Evolutionary conservation across 2,888 invertebrate species (phyloP).

Genomic region (Parochlus steinenii): DNA sequence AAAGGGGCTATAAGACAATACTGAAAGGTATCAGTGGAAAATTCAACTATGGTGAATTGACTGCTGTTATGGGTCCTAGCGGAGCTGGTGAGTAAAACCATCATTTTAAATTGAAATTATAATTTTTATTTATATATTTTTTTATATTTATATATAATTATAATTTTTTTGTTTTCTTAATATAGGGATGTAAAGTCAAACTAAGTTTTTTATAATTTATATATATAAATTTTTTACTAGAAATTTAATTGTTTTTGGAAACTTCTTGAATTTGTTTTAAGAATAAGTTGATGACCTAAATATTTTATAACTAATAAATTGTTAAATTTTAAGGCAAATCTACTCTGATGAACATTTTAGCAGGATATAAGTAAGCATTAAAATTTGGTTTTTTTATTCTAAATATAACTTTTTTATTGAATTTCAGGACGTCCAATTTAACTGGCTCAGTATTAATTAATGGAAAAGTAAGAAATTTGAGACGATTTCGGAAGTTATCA

Average conservation of each 20-base stretch:
- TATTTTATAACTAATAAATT: not conserved
- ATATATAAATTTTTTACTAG: not conserved
- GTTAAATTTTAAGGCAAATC: slow-evolving; percentile 48
- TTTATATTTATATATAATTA: not conserved
- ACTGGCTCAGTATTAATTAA: slow-evolving; percentile 77
- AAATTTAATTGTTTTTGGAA: not conserved
- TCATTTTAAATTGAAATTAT: not conserved
- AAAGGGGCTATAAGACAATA: slow-evolving; percentile 69
- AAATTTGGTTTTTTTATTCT: slow-evolving; percentile 8
- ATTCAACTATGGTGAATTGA: slow-evolving; percentile 78
- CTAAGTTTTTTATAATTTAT: not conserved
- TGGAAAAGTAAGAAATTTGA: slow-evolving; percentile 68
- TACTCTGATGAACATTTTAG: slow-evolving; percentile 75
- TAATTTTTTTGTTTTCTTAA: too few species aligned
- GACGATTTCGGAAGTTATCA: slow-evolving; percentile 81
- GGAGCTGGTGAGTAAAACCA: slow-evolving; percentile 51
- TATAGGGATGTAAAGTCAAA: not conserved
- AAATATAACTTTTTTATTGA: slow-evolving; percentile 2
- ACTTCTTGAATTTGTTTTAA: not conserved
- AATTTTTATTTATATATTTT: not conserved
- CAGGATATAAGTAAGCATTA: slow-evolving; percentile 63
- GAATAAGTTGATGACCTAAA: not conserved
- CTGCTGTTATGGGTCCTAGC: slow-evolving; percentile 95
- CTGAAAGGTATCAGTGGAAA: slow-evolving; percentile 78
- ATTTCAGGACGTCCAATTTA: slow-evolving; percentile 61